Conservation (phyloP, 2,888 invertebrate genomes). For the Drosophila yooni region DNA sequence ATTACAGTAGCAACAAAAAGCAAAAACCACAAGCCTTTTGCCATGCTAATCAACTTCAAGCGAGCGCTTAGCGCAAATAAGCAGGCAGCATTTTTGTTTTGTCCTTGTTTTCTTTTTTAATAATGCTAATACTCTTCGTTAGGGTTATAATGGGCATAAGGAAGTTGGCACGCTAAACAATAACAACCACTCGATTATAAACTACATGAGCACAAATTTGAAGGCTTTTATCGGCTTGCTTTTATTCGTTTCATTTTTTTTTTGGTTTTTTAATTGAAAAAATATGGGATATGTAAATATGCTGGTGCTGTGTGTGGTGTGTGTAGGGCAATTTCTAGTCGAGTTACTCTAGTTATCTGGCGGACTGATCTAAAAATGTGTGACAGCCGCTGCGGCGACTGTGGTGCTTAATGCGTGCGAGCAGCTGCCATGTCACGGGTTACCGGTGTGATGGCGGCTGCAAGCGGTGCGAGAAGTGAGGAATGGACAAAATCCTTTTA, state of each 20-base stretch:
- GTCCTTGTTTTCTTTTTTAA: not conserved
- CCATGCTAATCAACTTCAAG: slow-evolving; percentile 74
- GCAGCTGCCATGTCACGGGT: slow-evolving; percentile 75
- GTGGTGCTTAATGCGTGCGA: slow-evolving; percentile 73
- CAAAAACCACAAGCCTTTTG: slow-evolving; percentile 48
- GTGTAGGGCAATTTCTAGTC: slow-evolving; percentile 40
- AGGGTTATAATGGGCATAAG: not conserved
- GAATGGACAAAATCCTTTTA: slow-evolving; percentile 78
- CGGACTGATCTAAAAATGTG: slow-evolving; percentile 63
- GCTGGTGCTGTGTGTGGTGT: not conserved
- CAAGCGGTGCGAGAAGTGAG: slow-evolving; percentile 10
- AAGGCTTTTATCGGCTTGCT: not conserved
- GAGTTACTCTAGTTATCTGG: slow-evolving; percentile 8
- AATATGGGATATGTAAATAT: not conserved
- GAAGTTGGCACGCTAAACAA: not conserved
- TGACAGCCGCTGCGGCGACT: slow-evolving; percentile 61
- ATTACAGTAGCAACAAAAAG: slow-evolving; percentile 60
- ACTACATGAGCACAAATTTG: not conserved
- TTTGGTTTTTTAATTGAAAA: slow-evolving; percentile 21
- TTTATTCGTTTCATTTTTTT: not conserved
- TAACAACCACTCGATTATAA: not conserved
- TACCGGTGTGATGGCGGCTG: slow-evolving; percentile 32
- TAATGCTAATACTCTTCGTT: slow-evolving; percentile 25
- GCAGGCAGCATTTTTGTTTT: slow-evolving; percentile 46
- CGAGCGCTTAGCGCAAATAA: slow-evolving; percentile 58